Conservation (phyloP, 1,140 invertebrate genomes). For the Phymorhynchus buccinoides region DNA sequence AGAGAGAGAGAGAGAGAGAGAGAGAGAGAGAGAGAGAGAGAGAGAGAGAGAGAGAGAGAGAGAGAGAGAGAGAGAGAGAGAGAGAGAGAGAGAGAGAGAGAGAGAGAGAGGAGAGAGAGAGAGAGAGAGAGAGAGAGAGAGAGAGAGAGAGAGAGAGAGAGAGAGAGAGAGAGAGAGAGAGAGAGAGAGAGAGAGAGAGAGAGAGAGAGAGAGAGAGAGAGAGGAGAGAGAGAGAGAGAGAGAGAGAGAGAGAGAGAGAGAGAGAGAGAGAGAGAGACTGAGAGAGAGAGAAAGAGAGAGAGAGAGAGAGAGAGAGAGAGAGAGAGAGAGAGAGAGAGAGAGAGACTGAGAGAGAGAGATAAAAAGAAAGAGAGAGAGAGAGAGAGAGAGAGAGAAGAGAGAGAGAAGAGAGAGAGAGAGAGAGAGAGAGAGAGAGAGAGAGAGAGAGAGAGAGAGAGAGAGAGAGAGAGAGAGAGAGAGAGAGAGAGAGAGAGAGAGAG, state of each 20-base stretch:
- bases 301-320: not conserved
- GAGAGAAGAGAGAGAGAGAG: not conserved
- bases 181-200: too few relatives aligned
- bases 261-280: conserved; percentile 2
- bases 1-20: too few relatives aligned
- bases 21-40: too few relatives aligned
- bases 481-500: too few relatives aligned
- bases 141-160: too few relatives aligned
- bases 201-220: not conserved
- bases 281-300: conserved; percentile 1
- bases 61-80: too few relatives aligned
- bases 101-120: too few relatives aligned
- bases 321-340: not conserved
- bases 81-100: too few relatives aligned
- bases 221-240: conserved; percentile 1
- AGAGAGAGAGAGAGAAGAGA: not conserved
- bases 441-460: not conserved
- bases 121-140: too few relatives aligned
- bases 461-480: not conserved
- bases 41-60: too few relatives aligned
- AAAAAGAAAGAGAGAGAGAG: not conserved
- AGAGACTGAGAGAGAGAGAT: conserved; percentile 5
- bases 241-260: conserved; percentile 22
- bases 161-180: too few relatives aligned
- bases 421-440: conserved; percentile 18